Conservation (phyloP, 2,888 invertebrate species). For the Julus scanicus region DNA sequence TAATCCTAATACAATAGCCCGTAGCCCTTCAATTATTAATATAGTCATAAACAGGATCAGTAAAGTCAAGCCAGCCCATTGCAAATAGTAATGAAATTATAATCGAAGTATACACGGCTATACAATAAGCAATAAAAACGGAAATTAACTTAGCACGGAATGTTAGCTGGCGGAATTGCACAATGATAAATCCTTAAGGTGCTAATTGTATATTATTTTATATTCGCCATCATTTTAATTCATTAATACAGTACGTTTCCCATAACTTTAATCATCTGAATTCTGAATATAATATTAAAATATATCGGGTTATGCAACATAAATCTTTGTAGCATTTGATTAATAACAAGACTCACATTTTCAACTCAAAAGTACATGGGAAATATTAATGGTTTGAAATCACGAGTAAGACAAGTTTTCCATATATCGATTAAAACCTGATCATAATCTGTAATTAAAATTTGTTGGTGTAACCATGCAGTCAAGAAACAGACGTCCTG, state of each 20-base stretch:
- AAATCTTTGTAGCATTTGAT: no score
- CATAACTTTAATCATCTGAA: no score
- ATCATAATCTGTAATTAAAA: background rate
- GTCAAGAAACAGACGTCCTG: background rate
- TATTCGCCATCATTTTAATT: no score
- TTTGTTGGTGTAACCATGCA: background rate
- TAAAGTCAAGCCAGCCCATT: background rate
- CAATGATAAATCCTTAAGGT: no score
- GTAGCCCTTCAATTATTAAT: slow-evolving; percentile 26
- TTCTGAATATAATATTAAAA: no score
- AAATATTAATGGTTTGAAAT: no score
- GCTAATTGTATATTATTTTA: no score
- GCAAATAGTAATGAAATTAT: background rate
- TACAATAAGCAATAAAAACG: background rate
- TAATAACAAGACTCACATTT: no score
- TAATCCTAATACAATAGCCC: background rate
- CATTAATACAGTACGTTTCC: no score
- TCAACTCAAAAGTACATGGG: no score
- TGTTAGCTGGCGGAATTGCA: background rate
- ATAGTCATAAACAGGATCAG: background rate
- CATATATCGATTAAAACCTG: background rate
- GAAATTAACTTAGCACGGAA: background rate
- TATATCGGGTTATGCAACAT: no score
- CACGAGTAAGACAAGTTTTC: no score
- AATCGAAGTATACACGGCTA: background rate